These are phyloP conservation scores for Elanoides forficatus DNA, from an alignment of 2,113 vertebrate species.

Conservation along the genomic window DNA sequence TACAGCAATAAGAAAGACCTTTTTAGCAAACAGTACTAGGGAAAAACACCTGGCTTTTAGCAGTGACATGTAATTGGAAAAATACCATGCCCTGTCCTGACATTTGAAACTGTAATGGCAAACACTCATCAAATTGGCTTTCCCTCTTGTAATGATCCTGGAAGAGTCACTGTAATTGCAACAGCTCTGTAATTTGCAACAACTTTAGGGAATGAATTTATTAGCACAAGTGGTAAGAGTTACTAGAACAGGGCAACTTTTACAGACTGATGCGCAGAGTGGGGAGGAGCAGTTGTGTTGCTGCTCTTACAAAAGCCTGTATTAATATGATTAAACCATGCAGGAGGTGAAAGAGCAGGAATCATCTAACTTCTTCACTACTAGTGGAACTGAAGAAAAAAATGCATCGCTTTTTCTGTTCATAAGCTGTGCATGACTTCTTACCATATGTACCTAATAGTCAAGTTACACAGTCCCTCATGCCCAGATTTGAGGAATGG, in stretches of 20 bases:
- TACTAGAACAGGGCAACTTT: neutral
- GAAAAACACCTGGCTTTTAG: neutral
- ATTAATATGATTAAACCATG: neutral
- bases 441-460: fast-evolving
- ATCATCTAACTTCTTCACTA: neutral
- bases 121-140: neutral
- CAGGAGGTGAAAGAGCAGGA: neutral
- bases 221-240: neutral
- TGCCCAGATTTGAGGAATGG: neutral
- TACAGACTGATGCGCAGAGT: neutral
- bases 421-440: neutral
- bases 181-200: neutral
- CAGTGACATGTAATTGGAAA: neutral
- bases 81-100: neutral
- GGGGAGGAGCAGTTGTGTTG: neutral
- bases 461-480: neutral
- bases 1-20: neutral
- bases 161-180: neutral
- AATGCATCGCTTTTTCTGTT: neutral
- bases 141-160: neutral
- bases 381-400: neutral
- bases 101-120: neutral
- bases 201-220: neutral
- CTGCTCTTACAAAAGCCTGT: neutral
- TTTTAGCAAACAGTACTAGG: neutral